Evolutionary conservation across 2,113 vertebrate genomes (phyloP), one percentile per base, ranked within the genome.

Genomic region (Meleagris gallopavo): DNA sequence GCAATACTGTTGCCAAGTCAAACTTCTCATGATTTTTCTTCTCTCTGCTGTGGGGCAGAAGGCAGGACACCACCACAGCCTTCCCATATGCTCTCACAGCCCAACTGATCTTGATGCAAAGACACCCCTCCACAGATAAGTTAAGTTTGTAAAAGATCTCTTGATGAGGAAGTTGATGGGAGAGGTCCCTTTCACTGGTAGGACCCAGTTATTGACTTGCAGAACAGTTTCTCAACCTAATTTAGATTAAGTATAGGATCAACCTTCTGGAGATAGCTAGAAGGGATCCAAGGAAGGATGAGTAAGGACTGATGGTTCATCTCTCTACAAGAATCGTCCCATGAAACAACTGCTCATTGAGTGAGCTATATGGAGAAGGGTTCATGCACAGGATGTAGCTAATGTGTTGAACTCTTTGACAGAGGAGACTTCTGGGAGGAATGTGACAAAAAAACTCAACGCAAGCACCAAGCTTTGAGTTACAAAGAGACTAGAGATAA

Each of bases 181-280:
- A 46, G 19, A 66, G 32, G 21, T 36, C 21, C 46, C 32, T 25
- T 57, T 41, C 7, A 10, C 38, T 46, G 22, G 9, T 25, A 9
- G 7, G 15, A 46, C 54, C 29, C 22, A 11, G 1, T 18, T 10
- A 8, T 0, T 41, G 34, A 6, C 52, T 16, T 3, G 10, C 65
- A 27, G 64, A 89, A 20, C 17, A 65, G 11, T 27, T 46, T 34
- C 38, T 67, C 11, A 11, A 54, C 52, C 36, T 21, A 60, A 61
- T 14, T 61, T 69, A 67, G 40, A 22, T 34, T 13, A 55, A 62
- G 7, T 9, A 2, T 29, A 40, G 52, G 29, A 30, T 20, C 38
- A 40, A 2, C 54, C 54, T 55, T 13, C n/a, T 67, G n/a, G 10
- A 83, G 25, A 8, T 24, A 83, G 34, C 22, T 57, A 71, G 48